Base-by-base conservation (phyloP, 2,888 invertebrate genomes). In the Polymixis flavicincta region DNA sequence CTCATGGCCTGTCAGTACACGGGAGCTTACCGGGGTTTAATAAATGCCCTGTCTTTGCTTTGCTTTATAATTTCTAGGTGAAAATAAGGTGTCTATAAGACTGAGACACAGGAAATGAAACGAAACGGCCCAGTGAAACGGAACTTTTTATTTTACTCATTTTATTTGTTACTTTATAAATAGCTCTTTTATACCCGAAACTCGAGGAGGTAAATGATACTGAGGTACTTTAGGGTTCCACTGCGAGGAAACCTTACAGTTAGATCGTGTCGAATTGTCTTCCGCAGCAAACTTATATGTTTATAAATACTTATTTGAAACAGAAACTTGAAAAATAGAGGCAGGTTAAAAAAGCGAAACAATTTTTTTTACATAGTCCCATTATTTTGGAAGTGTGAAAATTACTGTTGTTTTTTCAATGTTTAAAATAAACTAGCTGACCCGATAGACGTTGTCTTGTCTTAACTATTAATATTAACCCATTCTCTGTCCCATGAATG, bases 31-130 rank as follows among this genome's bases (percentile, higher is more conserved):
- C 87, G 83, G 87, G 87, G 89, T 89, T 92, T 93, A 92, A 93
- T 93, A 93, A 93, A 93, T 92, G 91, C 91, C 90, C 90, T 91
- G 92, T 93, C 92, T 92, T 94, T 92, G 91, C 92, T 89, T 90
- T 90, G 90, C 89, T 93, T 92, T 91, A 92, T 93, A 93, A 93
- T 92, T 92, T 89, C 88, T 86, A 82, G 45, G 87, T 86, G 89
- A 88, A 90, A 91, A 92, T 90, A 91, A 91, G 90, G 92, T 90
- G 89, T 91, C 91, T 89, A 90, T 92, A 90, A 90, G 91, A 90
- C 86, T 89, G 86, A 87, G 88, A 89, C 82, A 79, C 85, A 82
- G 90, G 92, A 91, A 91, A 93, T 92, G 92, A 92, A 91, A 91
- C 87, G 85, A 81, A 83, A 80, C 86, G 76, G 80, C 80, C 81